Percentiles rank a stretch among this genome's conserved stretches.
phyloP scores from a whole-genome alignment of 2,113 vertebrate genomes.

The Apodemus sylvaticus region DNA sequence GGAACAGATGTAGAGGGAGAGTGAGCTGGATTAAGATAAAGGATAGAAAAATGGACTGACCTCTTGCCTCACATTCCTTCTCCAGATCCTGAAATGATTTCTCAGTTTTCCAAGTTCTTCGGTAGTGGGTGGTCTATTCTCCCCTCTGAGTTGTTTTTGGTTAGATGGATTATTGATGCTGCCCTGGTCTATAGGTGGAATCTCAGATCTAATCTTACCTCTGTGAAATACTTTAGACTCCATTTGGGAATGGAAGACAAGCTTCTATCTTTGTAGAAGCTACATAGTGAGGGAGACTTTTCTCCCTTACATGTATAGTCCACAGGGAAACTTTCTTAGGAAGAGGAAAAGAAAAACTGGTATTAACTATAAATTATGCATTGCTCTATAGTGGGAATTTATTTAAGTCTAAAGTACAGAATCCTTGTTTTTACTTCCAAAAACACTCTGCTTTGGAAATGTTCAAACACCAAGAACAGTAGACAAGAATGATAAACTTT shows the following conservation, averaged over 20 bases:
- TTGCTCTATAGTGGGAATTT: not conserved
- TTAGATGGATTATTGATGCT: not conserved
- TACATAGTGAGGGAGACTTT: not conserved
- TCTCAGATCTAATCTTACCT: not conserved
- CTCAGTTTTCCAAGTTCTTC: not conserved
- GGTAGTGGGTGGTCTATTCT: not conserved
- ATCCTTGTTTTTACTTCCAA: not conserved
- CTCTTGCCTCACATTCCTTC: not conserved
- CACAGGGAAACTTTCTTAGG: not conserved
- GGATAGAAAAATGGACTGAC: not conserved
- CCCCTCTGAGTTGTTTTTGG: not conserved
- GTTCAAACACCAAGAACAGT: not conserved
- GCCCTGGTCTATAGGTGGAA: not conserved
- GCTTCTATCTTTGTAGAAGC: not conserved
- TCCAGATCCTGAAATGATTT: not conserved
- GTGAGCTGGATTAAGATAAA: not conserved
- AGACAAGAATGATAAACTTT: not conserved
- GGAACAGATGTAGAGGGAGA: not conserved
- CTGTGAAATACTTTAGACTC: not conserved
- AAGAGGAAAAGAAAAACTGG: not conserved
- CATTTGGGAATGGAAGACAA: not conserved
- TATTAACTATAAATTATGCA: not conserved
- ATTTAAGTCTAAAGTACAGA: not conserved
- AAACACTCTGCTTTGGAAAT: not conserved
- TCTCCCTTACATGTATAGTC: not conserved